Percentiles rank a stretch among this genome's conserved stretches.
phyloP scores from a whole-genome alignment of 2,113 vertebrate genomes.

The Bos indicus region DNA sequence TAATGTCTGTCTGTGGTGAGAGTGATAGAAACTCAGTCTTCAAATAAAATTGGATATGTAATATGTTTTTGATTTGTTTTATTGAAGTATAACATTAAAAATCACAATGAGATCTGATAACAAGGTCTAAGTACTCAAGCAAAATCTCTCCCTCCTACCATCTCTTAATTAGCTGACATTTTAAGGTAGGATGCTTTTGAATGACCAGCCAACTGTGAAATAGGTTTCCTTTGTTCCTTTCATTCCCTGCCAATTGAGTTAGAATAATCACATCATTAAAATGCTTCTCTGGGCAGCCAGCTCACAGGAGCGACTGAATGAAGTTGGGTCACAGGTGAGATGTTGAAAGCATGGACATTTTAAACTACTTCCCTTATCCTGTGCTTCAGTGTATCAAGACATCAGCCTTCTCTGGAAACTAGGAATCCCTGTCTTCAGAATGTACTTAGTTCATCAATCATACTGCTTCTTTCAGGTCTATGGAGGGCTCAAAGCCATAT shows the following conservation, averaged over 20 bases:
- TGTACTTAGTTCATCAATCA: background rate
- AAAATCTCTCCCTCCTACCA: conserved; percentile 27
- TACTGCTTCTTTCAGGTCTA: background rate
- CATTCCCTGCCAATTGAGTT: conserved; percentile 39
- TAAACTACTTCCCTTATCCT: background rate
- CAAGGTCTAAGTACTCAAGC: conserved; percentile 14
- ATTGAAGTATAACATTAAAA: conserved; percentile 27
- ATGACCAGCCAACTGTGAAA: conserved; percentile 34
- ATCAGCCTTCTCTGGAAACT: background rate
- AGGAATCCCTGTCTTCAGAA: background rate
- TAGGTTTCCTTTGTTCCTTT: conserved; percentile 43
- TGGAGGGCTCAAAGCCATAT: background rate
- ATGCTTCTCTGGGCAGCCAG: background rate
- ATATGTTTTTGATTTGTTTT: conserved; percentile 19
- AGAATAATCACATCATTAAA: conserved; percentile 49
- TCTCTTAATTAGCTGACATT: conserved; percentile 51
- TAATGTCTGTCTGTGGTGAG: background rate
- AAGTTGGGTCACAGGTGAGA: background rate
- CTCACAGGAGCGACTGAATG: background rate
- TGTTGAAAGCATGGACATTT: background rate
- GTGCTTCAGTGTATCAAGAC: background rate
- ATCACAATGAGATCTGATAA: background rate
- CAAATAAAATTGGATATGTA: conserved; percentile 3
- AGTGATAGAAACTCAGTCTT: conserved; percentile 26
- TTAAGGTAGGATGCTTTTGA: conserved; percentile 52